Evolutionary conservation across 2,797 vertebrate genomes (phyloP), one percentile per base, ranked within the genome.

Genomic region (Lithobates sylvaticus): DNA sequence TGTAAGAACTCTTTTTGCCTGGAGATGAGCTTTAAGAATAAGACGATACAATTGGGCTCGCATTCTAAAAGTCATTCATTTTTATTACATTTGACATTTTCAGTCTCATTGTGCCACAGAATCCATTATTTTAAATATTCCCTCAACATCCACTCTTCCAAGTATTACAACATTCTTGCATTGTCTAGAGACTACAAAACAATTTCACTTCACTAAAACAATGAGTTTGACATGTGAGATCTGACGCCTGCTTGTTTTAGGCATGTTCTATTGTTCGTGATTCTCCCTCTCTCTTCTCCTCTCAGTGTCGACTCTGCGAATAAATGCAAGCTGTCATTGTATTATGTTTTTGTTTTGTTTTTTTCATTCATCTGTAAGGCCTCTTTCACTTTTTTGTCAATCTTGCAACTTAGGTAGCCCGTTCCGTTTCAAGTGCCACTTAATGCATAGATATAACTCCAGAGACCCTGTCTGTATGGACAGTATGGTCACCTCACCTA

Each of bases 241-340:
- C 10, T 29, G 78, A 54, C 78, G 70, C 67, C 10, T 34, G 67
- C 68, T 70, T 72, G 9, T 36, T 39, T 18, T 39, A 26, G 18
- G 50, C 68, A 61, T 26, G 78, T 10, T 58, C 36, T 23, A 36
- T 29, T 81, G 68, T 81, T 58, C 54, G 67, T 58, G 78, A 54
- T 58, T 36, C 44, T 4, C 44, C 36, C 79, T 39, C 23, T 39
- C 70, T 18, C 80, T 54, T 18, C 80, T 82, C 70, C 54, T 18
- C 80, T 73, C 69, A 23, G 70, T 61, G n/a, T 47, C 42, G 70
- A 70, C 47, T 58, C 79, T n/a, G 50, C n/a, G 27, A 21, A 81
- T 72, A 47, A 72, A 82, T 58, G 26, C 80, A 26, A n/a, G 44
- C 58, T 72, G 78, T 82, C 70, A 64, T 82, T 73, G 29, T 72